Conservation (phyloP, 2,888 invertebrate genomes). For the Doris montereyensis region DNA sequence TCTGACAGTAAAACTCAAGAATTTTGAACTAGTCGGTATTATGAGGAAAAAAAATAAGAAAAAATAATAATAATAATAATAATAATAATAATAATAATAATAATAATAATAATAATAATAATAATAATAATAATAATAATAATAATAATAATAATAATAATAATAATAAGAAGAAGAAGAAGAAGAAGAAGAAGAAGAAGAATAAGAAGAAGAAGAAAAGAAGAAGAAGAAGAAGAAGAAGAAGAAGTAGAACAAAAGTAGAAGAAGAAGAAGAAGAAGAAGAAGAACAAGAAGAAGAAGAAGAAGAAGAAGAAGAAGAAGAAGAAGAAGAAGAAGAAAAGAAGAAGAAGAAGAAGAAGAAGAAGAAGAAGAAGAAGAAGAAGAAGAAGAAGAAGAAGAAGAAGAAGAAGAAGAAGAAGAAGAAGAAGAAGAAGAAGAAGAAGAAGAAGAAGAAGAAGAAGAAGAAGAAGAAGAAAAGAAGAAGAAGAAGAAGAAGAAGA, state of each 20-base stretch:
- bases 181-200: too few relatives aligned
- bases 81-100: neutral
- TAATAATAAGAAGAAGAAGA: too few relatives aligned
- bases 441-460: neutral
- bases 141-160: too few relatives aligned
- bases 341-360: neutral
- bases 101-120: neutral
- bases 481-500: slow-evolving; percentile 30
- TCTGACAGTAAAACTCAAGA: too few relatives aligned
- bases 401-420: neutral
- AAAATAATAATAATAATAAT: neutral
- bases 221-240: neutral
- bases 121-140: too few relatives aligned
- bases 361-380: neutral
- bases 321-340: neutral
- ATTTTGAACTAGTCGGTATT: too few relatives aligned
- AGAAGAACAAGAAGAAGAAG: neutral
- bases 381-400: neutral
- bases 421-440: neutral
- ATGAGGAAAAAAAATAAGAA: too few relatives aligned
- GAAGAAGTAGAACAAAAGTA: neutral
- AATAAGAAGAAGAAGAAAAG: too few relatives aligned
- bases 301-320: too few relatives aligned
- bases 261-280: neutral
- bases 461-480: too few relatives aligned